Conservation (phyloP, 2,113 vertebrate species). For the Platanista minor region DNA sequence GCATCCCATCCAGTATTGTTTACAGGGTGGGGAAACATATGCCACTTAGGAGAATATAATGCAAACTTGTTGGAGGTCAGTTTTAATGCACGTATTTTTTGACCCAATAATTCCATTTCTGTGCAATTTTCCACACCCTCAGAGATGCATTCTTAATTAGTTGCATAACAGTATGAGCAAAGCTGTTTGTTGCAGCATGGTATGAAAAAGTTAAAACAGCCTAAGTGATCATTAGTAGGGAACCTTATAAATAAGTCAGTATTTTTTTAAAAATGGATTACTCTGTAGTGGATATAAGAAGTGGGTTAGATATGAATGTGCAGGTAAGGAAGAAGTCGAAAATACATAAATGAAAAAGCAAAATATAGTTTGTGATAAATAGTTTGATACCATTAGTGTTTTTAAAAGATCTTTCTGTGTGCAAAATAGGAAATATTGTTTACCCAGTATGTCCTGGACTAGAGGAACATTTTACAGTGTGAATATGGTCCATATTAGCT, state of each 20-base stretch:
- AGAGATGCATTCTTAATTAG: not conserved
- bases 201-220: not conserved
- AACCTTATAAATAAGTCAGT: not conserved
- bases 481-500: not conserved
- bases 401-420: not conserved
- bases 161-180: not conserved
- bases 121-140: not conserved
- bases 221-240: not conserved
- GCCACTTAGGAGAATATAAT: not conserved
- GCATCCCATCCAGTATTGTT: not conserved
- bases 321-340: not conserved
- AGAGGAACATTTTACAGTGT: not conserved
- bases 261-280: not conserved
- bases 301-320: not conserved
- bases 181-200: not conserved
- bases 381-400: not conserved
- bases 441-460: not conserved
- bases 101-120: conserved; percentile 18
- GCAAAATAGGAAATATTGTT: not conserved
- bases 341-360: not conserved
- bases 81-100: conserved; percentile 17
- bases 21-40: not conserved
- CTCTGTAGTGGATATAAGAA: not conserved
- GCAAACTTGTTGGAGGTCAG: not conserved
- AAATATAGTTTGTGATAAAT: not conserved